Evolutionary conservation across 2,797 vertebrate species (phyloP).

Genomic region (Petrocephalus sullivani): DNA sequence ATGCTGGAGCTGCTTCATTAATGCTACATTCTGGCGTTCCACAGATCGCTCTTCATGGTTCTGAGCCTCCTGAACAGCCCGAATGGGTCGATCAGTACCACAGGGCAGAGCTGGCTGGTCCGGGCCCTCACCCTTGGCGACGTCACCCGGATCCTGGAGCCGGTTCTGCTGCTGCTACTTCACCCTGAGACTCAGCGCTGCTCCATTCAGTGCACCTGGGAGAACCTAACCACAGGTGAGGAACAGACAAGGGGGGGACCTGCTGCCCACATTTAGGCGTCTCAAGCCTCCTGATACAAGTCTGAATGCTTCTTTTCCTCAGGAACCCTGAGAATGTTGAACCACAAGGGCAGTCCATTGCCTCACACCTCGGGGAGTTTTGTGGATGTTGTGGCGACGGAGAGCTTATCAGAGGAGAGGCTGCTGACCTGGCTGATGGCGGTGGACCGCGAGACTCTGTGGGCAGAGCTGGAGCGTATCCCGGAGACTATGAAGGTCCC

Average conservation of each 20-base stretch:
- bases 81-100: slow-evolving; percentile 80
- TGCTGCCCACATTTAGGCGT: neutral
- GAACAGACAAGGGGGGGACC: neutral
- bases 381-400: slow-evolving; percentile 46
- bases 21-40: neutral
- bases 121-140: slow-evolving; percentile 85
- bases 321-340: slow-evolving; percentile 68
- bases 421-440: slow-evolving; percentile 63
- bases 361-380: slow-evolving; percentile 46
- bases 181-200: slow-evolving; percentile 86
- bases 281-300: neutral
- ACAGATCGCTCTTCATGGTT: slow-evolving; percentile 90
- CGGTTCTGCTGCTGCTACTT: slow-evolving; percentile 82
- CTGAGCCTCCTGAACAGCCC: slow-evolving; percentile 83
- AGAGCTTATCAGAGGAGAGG: slow-evolving; percentile 56
- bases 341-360: slow-evolving; percentile 59
- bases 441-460: slow-evolving; percentile 85
- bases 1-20: neutral
- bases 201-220: slow-evolving; percentile 75
- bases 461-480: slow-evolving; percentile 79
- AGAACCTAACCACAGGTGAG: slow-evolving; percentile 71
- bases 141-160: slow-evolving; percentile 85
- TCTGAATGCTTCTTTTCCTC: slow-evolving; percentile 29
- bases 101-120: slow-evolving; percentile 88
- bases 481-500: slow-evolving; percentile 49